phyloP scores from a whole-genome alignment of 2,113 vertebrate species.

The Austrofundulus limnaeus region DNA sequence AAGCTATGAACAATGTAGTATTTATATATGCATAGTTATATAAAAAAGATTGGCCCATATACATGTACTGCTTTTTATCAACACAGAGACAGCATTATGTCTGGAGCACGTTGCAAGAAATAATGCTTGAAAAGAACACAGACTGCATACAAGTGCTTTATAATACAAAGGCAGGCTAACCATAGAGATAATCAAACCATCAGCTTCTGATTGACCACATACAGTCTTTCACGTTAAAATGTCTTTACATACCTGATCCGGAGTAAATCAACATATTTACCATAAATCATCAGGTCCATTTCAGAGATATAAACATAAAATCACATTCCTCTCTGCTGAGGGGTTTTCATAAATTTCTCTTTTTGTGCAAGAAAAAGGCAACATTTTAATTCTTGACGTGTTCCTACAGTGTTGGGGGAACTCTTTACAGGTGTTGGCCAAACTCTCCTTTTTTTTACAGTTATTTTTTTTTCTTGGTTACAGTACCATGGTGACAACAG shows the following conservation, averaged over 20 bases:
- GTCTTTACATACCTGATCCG: constrained; percentile 98
- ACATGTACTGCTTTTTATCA: constrained; percentile 92
- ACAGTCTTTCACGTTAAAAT: constrained; percentile 88
- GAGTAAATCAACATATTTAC: constrained; percentile 95
- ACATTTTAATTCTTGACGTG: constrained; percentile 87
- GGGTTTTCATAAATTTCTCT: constrained; percentile 96
- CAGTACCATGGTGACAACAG: constrained; percentile 95
- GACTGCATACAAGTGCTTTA: constrained; percentile 90
- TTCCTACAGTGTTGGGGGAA: constrained; percentile 87
- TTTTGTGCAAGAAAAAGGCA: constrained; percentile 99
- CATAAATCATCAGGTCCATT: constrained; percentile 91
- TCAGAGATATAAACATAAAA: constrained; percentile 96
- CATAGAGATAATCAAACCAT: constrained; percentile 84
- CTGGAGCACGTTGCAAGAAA: constrained; percentile 88
- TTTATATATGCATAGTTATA: constrained; percentile 99
- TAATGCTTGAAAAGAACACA: constrained; percentile 89
- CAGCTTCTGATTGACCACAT: constrained; percentile 86
- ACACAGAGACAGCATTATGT: constrained; percentile 91
- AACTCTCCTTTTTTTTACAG: constrained; percentile 46
- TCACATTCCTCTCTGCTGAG: constrained; percentile 94
- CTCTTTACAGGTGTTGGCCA: constrained; percentile 90
- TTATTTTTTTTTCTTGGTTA: constrained; percentile 72
- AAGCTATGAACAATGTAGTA: constrained; percentile 99
- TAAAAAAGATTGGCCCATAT: constrained; percentile 95
- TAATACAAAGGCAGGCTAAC: constrained; percentile 92